Evolutionary conservation across 2,888 invertebrate genomes (phyloP).

Genomic region (Cephus nigrinus): DNA sequence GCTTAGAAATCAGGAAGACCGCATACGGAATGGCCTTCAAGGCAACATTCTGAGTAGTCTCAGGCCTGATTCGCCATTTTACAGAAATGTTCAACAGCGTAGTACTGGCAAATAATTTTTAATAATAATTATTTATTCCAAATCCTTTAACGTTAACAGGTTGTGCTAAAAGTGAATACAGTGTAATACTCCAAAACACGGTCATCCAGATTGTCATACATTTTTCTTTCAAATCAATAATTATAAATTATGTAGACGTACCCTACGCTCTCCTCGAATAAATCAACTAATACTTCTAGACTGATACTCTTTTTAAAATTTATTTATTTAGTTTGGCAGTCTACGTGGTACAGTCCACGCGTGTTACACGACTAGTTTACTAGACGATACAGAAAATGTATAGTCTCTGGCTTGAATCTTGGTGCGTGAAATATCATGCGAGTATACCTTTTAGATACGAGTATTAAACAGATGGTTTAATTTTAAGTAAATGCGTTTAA

Average conservation of each 20-base stretch:
- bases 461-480: not conserved
- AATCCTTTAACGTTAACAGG: not conserved
- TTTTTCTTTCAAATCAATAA: not conserved
- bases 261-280: not conserved
- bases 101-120: not conserved
- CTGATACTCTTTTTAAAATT: not conserved
- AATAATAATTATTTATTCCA: not conserved
- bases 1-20: slow-evolving; percentile 71
- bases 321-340: not conserved
- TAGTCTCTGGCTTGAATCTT: not conserved
- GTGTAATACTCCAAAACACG: not conserved
- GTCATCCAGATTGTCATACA: not conserved
- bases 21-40: slow-evolving; percentile 71
- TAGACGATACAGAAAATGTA: not conserved
- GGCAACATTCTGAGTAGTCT: slow-evolving; percentile 74
- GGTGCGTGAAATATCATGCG: not conserved
- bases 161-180: not conserved
- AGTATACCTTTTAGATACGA: not conserved
- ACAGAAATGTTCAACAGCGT: slow-evolving; percentile 52
- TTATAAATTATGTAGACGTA: not conserved
- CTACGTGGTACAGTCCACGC: not conserved
- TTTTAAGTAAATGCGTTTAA: not conserved
- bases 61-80: slow-evolving; percentile 72
- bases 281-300: not conserved
- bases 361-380: not conserved